Percentiles rank a stretch among this genome's conserved stretches.
Conservation (phyloP, 2,888 invertebrate species). For the Apocheima hispidaria region DNA sequence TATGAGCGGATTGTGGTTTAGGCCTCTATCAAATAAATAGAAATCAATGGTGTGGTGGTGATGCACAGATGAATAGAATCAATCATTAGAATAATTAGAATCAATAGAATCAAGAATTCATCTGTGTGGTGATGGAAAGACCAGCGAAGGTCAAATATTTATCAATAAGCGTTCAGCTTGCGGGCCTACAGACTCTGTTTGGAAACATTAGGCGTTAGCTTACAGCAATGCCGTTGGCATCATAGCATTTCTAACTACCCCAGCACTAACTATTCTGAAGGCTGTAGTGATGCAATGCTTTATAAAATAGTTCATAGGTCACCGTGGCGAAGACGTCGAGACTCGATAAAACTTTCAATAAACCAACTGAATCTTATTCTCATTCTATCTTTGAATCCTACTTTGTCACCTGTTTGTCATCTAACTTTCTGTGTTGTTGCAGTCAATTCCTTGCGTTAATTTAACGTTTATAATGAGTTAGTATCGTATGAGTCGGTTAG, state of each 20-base stretch:
- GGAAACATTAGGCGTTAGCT: background rate
- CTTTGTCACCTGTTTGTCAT: background rate
- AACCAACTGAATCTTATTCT: conserved; percentile 20
- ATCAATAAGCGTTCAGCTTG: background rate
- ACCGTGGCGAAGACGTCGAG: conserved; percentile 18
- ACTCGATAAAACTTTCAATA: conserved; percentile 39
- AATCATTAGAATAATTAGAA: no score
- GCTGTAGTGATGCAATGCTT: conserved; percentile 8
- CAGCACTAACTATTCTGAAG: conserved; percentile 9
- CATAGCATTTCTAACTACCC: background rate
- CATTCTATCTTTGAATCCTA: conserved; percentile 1
- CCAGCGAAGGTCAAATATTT: no score
- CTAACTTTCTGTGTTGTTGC: conserved; percentile 2
- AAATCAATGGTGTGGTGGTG: no score
- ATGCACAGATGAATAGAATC: no score
- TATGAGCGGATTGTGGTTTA: background rate
- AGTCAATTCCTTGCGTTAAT: background rate
- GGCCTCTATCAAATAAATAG: background rate
- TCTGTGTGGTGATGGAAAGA: no score
- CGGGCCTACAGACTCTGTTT: background rate
- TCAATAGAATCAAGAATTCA: no score
- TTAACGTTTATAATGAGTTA: no score
- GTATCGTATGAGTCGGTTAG: no score
- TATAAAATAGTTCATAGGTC: conserved; percentile 16
- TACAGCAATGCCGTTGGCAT: background rate